Evolutionary conservation across 1,140 invertebrate genomes (phyloP).

Genomic region (Contarinia nasturtii): DNA sequence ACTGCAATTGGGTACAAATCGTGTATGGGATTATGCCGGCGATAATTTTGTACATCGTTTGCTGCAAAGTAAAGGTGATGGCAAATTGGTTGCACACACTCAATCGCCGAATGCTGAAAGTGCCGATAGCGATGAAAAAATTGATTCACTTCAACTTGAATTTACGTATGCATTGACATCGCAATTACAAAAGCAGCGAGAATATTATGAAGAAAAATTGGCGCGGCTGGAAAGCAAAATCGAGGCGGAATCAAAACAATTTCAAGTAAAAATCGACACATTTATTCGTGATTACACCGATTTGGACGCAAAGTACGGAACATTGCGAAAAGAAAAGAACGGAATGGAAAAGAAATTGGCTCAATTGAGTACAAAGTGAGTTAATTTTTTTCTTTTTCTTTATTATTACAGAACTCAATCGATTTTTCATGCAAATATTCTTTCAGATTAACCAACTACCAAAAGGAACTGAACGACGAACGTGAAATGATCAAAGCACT

Average conservation of each 20-base stretch:
- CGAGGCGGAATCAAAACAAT: constrained; percentile 21
- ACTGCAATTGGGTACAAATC: constrained; percentile 83
- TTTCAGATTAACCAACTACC: constrained; percentile 29
- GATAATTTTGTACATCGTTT: constrained; percentile 96
- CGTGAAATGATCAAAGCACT: constrained; percentile 59
- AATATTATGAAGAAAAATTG: constrained; percentile 79
- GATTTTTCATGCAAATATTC: neutral
- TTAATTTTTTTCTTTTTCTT: constrained; percentile 2
- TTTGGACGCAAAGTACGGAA: constrained; percentile 30
- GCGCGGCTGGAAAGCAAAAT: constrained; percentile 29
- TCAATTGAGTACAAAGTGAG: constrained; percentile 34
- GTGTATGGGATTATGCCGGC: constrained; percentile 72
- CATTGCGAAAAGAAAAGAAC: constrained; percentile 40
- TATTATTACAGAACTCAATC: neutral
- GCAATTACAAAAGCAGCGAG: constrained; percentile 85
- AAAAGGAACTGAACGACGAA: constrained; percentile 56
- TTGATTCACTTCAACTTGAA: constrained; percentile 84
- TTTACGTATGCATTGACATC: constrained; percentile 94
- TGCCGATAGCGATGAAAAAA: constrained; percentile 61
- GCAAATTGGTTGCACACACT: constrained; percentile 73
- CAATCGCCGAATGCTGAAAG: constrained; percentile 33
- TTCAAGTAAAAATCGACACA: constrained; percentile 21
- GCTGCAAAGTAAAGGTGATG: constrained; percentile 92
- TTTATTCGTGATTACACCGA: constrained; percentile 28
- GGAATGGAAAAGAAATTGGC: constrained; percentile 42